A percentile compares a stretch with the other conserved stretches of the same genome.
Conservation (phyloP, 2,797 vertebrate species). For the Simalia tracyae region DNA sequence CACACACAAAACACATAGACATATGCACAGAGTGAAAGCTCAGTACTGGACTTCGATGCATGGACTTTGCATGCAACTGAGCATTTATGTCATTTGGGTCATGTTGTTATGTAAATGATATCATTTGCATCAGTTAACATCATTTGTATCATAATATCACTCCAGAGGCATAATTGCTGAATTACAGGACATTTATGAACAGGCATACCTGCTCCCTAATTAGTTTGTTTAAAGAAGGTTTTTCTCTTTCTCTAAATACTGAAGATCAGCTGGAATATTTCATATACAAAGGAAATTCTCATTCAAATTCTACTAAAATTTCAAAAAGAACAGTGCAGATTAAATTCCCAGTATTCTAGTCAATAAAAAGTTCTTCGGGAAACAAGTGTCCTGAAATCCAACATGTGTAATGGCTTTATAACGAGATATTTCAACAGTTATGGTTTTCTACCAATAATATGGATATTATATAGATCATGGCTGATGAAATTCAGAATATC, state of each 20-base stretch:
- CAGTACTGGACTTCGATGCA: too few relatives aligned
- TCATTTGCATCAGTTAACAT: too few relatives aligned
- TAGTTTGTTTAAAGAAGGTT: too few relatives aligned
- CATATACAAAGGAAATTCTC: background rate
- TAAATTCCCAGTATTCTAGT: slow-evolving; percentile 4
- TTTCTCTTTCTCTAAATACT: background rate
- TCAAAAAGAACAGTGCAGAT: slow-evolving; percentile 3
- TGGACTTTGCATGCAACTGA: too few relatives aligned
- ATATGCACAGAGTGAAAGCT: too few relatives aligned
- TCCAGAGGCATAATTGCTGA: too few relatives aligned
- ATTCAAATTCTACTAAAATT: background rate
- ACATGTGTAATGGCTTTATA: background rate
- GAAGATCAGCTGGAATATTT: background rate
- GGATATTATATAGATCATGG: background rate
- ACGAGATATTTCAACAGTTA: background rate
- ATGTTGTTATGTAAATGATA: too few relatives aligned
- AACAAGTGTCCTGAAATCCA: background rate
- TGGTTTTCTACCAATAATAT: background rate
- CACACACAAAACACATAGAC: background rate
- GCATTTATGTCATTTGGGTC: too few relatives aligned
- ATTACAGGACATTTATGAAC: too few relatives aligned
- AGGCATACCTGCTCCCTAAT: too few relatives aligned
- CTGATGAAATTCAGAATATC: background rate
- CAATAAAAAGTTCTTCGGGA: background rate
- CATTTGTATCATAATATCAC: too few relatives aligned